These are phyloP conservation scores for Venustoraphidia nigricollis DNA, from an alignment of 2,888 invertebrate genomes.

Conservation along the genomic window DNA sequence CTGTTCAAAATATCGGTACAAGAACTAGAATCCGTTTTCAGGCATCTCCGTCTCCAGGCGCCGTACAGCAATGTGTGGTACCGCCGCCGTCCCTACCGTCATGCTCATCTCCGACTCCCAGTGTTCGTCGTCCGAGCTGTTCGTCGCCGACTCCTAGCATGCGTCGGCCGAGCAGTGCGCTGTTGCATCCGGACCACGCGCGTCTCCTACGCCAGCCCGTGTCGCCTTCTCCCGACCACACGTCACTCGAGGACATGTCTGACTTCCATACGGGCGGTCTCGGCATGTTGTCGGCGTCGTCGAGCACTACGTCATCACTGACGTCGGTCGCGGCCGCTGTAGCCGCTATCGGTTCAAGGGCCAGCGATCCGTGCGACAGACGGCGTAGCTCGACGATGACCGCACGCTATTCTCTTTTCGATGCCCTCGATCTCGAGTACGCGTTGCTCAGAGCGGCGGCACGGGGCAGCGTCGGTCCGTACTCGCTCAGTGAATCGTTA, in stretches of 20 bases:
- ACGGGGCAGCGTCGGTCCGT: conserved; percentile 54
- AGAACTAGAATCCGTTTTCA: conserved; percentile 15
- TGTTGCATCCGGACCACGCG: conserved; percentile 56
- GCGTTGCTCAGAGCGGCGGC: conserved; percentile 51
- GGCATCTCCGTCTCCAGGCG: conserved; percentile 38
- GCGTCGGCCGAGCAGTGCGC: conserved; percentile 38
- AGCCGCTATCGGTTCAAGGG: conserved; percentile 18
- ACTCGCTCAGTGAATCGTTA: conserved; percentile 51
- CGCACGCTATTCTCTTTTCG: conserved; percentile 48
- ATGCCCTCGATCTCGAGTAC: conserved; percentile 55
- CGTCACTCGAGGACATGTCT: conserved; percentile 29
- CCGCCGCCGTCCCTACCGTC: conserved; percentile 16
- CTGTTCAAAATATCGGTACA: background rate
- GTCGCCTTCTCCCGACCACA: conserved; percentile 27
- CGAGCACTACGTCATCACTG: conserved; percentile 40
- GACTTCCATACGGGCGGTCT: conserved; percentile 27
- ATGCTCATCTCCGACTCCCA: background rate
- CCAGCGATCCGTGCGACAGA: conserved; percentile 29
- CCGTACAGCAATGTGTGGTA: conserved; percentile 17
- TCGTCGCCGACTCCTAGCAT: conserved; percentile 25
- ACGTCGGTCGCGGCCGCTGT: conserved; percentile 31
- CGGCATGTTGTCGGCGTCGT: conserved; percentile 31
- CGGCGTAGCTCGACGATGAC: conserved; percentile 44
- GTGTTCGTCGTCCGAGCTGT: background rate
- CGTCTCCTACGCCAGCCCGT: conserved; percentile 33